Percentiles rank a stretch among this genome's conserved stretches.
Evolutionary conservation across 2,113 vertebrate species (phyloP).

Genomic region (Mesembrinibis cayennensis): DNA sequence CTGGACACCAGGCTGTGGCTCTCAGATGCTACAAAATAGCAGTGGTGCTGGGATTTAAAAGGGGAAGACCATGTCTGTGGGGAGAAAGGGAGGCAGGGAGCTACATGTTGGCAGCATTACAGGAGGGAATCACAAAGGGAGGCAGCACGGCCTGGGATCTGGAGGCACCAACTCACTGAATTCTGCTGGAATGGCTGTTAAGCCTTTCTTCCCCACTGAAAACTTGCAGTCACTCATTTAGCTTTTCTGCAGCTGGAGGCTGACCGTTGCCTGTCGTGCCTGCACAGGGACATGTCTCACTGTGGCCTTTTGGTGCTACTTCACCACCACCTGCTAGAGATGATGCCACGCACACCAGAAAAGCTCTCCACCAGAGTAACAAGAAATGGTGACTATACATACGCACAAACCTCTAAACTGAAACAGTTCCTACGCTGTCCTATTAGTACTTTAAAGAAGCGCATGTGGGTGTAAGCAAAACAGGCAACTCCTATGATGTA

Average conservation of each 20-base stretch:
- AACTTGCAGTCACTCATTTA: background rate
- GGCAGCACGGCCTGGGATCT: background rate
- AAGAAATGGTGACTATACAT: background rate
- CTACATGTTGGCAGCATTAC: background rate
- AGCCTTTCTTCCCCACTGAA: background rate
- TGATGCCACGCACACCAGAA: background rate
- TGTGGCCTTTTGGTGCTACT: background rate
- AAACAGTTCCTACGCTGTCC: background rate
- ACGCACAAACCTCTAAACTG: background rate
- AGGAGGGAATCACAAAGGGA: background rate
- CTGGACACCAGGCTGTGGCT: background rate
- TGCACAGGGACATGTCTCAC: background rate
- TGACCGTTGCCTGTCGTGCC: background rate
- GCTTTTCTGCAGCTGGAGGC: background rate
- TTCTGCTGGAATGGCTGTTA: background rate
- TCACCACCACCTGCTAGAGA: background rate
- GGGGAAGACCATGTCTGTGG: fast-evolving
- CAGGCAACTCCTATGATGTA: background rate
- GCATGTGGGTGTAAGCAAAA: background rate
- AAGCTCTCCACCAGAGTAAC: background rate
- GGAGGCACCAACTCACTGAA: background rate
- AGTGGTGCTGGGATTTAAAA: background rate
- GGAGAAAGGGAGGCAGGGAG: background rate
- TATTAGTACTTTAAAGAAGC: background rate
- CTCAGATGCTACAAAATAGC: background rate